phyloP scores from a whole-genome alignment of 2,888 invertebrate genomes.

The Argynnis bischoffii region DNA sequence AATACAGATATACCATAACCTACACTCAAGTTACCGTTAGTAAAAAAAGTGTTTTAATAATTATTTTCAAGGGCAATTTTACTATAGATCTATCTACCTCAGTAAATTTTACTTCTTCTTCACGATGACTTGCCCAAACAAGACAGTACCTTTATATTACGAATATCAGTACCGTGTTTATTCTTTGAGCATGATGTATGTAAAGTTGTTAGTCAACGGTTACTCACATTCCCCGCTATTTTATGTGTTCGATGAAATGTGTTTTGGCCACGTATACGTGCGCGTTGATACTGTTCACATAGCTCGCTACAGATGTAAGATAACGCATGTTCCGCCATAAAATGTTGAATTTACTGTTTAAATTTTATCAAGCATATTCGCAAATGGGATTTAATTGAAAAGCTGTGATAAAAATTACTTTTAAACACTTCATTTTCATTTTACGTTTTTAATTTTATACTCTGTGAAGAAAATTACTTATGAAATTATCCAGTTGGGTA shows the following conservation, averaged over 20 bases:
- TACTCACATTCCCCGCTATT: constrained; percentile 4
- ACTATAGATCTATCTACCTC: too few species aligned
- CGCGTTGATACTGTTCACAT: constrained; percentile 3
- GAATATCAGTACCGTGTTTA: constrained; percentile 4
- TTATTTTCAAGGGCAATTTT: too few species aligned
- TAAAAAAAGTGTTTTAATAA: too few species aligned
- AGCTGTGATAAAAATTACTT: too few species aligned
- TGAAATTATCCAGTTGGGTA: not conserved
- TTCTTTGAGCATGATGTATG: constrained; percentile 11
- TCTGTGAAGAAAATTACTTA: not conserved
- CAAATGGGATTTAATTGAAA: too few species aligned
- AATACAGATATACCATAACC: too few species aligned
- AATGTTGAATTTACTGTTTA: not conserved
- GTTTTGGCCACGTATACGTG: not conserved
- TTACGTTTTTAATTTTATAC: not conserved
- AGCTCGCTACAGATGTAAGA: not conserved
- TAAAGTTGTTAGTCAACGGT: constrained; percentile 12
- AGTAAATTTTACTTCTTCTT: too few species aligned
- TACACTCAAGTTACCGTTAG: too few species aligned
- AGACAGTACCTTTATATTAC: not conserved
- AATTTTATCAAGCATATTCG: not conserved
- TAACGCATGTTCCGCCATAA: not conserved
- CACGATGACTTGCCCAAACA: too few species aligned
- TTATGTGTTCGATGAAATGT: constrained; percentile 13
- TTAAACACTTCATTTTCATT: not conserved